A percentile compares a stretch with the other conserved stretches of the same genome.
These are phyloP conservation scores for Cryptocheilus praepositus DNA, from an alignment of 2,888 invertebrate species.

Conservation along the genomic window DNA sequence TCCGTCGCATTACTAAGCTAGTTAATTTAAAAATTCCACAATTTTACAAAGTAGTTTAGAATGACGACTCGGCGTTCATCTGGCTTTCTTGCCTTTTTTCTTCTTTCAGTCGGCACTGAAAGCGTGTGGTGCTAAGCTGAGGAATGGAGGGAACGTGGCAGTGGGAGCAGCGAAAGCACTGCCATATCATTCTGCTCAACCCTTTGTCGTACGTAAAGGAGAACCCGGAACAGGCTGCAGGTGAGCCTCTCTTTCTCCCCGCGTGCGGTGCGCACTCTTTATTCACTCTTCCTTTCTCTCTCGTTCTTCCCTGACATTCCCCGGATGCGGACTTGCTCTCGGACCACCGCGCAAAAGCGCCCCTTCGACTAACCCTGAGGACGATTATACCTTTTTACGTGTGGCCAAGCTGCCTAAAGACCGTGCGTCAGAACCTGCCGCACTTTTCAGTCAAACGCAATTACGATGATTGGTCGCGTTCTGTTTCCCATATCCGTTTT, in stretches of 20 bases:
- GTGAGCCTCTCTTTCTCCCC: constrained; percentile 51
- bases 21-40: constrained; percentile 1
- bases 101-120: constrained; percentile 64
- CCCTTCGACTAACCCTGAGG: constrained; percentile 21
- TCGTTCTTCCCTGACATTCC: background rate
- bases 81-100: constrained; percentile 23
- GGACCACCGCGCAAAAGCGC: constrained; percentile 19
- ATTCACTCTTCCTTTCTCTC: constrained; percentile 5
- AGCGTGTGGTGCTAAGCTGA: constrained; percentile 64
- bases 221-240: constrained; percentile 69
- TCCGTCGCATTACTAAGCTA: too few relatives aligned
- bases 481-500: constrained; percentile 17
- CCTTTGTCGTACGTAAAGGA: constrained; percentile 71
- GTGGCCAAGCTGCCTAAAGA: constrained; percentile 22
- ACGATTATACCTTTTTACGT: constrained; percentile 40
- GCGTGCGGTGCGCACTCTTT: background rate
- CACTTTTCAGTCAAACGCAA: constrained; percentile 20
- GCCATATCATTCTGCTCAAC: constrained; percentile 72
- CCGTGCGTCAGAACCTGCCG: constrained; percentile 10
- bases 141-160: constrained; percentile 74
- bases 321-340: constrained; percentile 4
- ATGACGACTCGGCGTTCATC: constrained; percentile 3
- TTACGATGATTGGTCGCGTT: background rate
- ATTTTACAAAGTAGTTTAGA: background rate
- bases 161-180: constrained; percentile 74